Percentiles rank a stretch among this genome's conserved stretches.
phyloP scores from a whole-genome alignment of 2,797 vertebrate genomes.

The Melanotaenia nigrans region DNA sequence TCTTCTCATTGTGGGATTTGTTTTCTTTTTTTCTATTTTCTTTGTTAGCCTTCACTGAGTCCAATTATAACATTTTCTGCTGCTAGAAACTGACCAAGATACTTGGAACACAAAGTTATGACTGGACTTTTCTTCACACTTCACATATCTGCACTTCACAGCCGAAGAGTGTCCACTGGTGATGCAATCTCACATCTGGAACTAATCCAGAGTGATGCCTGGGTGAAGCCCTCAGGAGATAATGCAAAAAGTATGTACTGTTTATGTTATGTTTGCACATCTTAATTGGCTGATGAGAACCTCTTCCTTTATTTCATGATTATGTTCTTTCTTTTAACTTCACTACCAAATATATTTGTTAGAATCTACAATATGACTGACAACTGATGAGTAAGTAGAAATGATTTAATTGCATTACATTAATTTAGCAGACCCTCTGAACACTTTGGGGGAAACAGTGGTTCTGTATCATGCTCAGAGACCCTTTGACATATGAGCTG shows the following conservation, averaged over 20 bases:
- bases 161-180: too few relatives aligned
- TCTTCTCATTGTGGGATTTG: too few relatives aligned
- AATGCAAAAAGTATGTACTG: background rate
- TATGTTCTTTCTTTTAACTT: too few relatives aligned
- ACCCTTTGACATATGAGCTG: background rate
- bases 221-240: background rate
- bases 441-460: background rate
- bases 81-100: too few relatives aligned
- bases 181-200: constrained; percentile 3
- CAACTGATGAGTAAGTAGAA: background rate
- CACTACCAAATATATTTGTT: background rate
- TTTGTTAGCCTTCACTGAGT: too few relatives aligned
- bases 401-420: background rate
- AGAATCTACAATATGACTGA: background rate
- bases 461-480: background rate
- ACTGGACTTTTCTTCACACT: background rate
- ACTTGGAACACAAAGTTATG: too few relatives aligned
- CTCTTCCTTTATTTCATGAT: background rate
- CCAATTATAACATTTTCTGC: too few relatives aligned
- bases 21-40: too few relatives aligned
- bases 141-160: background rate
- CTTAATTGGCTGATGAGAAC: background rate
- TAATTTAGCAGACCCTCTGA: background rate
- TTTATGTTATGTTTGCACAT: background rate
- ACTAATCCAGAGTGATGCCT: background rate